Conservation (phyloP, 2,113 vertebrate genomes). For the Fulmarus glacialis region DNA sequence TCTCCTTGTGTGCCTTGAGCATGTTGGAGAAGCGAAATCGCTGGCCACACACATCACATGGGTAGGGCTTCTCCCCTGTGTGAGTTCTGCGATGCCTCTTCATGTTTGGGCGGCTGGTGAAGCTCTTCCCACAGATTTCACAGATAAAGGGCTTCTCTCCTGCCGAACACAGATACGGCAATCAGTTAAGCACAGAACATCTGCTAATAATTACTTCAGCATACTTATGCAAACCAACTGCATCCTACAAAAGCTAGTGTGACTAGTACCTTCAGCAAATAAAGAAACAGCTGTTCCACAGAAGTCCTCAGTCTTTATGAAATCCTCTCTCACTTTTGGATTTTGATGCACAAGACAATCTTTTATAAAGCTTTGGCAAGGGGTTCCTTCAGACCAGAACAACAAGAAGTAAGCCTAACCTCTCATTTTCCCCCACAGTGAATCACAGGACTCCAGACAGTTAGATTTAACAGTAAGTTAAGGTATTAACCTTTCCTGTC, state of each 20-base stretch:
- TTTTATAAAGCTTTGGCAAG: background rate
- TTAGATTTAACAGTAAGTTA: background rate
- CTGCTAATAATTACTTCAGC: background rate
- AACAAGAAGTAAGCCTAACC: background rate
- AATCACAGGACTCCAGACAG: background rate
- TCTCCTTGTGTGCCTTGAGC: slow-evolving; percentile 98
- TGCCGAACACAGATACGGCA: slow-evolving; percentile 38
- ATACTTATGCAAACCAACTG: background rate
- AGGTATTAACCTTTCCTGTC: background rate
- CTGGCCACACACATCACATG: slow-evolving; percentile 95
- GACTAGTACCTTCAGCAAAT: background rate
- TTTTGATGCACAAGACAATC: background rate
- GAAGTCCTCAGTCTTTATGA: background rate
- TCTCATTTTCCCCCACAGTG: background rate
- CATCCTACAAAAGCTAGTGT: background rate
- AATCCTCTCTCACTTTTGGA: background rate
- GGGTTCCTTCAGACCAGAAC: background rate
- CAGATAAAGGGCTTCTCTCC: slow-evolving; percentile 99
- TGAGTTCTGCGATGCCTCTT: slow-evolving; percentile 95
- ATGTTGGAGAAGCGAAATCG: slow-evolving; percentile 99
- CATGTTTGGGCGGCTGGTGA: slow-evolving; percentile 99
- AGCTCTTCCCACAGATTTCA: slow-evolving; percentile 98
- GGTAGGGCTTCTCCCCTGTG: slow-evolving; percentile 97
- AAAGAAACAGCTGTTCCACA: background rate
- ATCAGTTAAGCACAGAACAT: background rate